phyloP scores from a whole-genome alignment of 1,140 invertebrate species.

The Temnothorax nylanderi region DNA sequence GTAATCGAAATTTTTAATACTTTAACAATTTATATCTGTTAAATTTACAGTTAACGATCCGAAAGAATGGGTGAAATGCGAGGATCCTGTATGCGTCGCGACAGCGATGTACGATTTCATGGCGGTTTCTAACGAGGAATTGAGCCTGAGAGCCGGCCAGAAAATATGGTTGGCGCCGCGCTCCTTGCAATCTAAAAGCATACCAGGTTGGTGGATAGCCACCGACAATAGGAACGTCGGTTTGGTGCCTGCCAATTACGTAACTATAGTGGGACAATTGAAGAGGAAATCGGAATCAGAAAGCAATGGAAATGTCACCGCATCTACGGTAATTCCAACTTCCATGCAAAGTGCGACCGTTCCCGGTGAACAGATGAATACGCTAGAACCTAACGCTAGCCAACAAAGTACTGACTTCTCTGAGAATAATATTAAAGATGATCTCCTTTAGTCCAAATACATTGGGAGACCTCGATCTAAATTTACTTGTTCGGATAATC shows the following conservation, averaged over 20 bases:
- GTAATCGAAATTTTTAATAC: constrained; percentile 4
- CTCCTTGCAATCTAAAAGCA: constrained; percentile 90
- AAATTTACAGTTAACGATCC: constrained; percentile 68
- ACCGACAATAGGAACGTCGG: constrained; percentile 90
- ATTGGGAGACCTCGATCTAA: neutral
- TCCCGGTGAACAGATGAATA: neutral
- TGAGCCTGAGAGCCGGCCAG: constrained; percentile 92
- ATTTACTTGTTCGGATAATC: neutral
- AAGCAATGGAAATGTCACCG: neutral
- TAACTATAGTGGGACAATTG: constrained; percentile 83
- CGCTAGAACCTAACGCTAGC: neutral
- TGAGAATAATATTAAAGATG: constrained; percentile 38
- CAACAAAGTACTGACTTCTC: constrained; percentile 18
- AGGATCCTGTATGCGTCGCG: constrained; percentile 89
- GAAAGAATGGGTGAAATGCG: constrained; percentile 87
- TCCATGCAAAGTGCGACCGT: neutral
- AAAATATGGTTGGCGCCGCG: constrained; percentile 93
- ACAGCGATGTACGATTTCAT: constrained; percentile 92
- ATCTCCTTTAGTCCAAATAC: neutral
- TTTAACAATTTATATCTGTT: constrained; percentile 3
- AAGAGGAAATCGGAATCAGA: constrained; percentile 77
- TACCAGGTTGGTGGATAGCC: constrained; percentile 91
- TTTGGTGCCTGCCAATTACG: constrained; percentile 93
- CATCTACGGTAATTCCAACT: constrained; percentile 16
- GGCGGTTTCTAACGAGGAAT: constrained; percentile 90